Base-by-base conservation (phyloP, 2,113 vertebrate species). In the Campylomormyrus tamandua region DNA sequence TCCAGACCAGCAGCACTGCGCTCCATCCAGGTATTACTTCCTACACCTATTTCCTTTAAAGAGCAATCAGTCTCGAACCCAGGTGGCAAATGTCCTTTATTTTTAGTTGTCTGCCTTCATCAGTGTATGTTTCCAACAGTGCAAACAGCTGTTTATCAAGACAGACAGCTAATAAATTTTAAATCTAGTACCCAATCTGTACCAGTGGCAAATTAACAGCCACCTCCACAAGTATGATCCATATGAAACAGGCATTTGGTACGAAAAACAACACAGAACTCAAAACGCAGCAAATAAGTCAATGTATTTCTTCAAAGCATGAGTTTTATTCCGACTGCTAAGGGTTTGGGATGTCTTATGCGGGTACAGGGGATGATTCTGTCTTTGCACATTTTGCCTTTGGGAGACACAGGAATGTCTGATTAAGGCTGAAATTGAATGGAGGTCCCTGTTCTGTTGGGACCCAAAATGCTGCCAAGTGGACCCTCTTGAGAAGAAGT, bases 11-110 rank as follows among this genome's bases (percentile, higher is more conserved):
- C 95, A 39, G 95, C 96, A 91, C 94, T 96, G 46, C 96, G 96
- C 94, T 95, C 95, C 86, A 96, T 95, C 90, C 98, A 98, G 98
- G 98, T 99, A 96, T 93, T 91, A 11, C n/a, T 4, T 31, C n/a
- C 3, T 31, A 11, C 10, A 31, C 62, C 10, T 31, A 27, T 66
- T 66, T 66, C 58, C 3, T 66, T 66, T 66, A 66, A 66, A 66
- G 7, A 27, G 7, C 27, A 13, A 27, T 27, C n/a, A 9, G 62
- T 4, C 10, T 70, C 31, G 10, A 13, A 31, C 62, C 62, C 27
- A 70, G 27, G 3, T 70, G 58, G n/a, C 58, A 66, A 9, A n/a
- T 62, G 56, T 9, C 56, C 56, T 62, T 62, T n/a, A 62, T 62
- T 62, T 62, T 62, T 62, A 62, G 58, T 10, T n/a, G 11, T 66